Evolutionary conservation across 2,888 invertebrate genomes (phyloP), one percentile per base, ranked within the genome.

Genomic region (Orgyia antiqua): DNA sequence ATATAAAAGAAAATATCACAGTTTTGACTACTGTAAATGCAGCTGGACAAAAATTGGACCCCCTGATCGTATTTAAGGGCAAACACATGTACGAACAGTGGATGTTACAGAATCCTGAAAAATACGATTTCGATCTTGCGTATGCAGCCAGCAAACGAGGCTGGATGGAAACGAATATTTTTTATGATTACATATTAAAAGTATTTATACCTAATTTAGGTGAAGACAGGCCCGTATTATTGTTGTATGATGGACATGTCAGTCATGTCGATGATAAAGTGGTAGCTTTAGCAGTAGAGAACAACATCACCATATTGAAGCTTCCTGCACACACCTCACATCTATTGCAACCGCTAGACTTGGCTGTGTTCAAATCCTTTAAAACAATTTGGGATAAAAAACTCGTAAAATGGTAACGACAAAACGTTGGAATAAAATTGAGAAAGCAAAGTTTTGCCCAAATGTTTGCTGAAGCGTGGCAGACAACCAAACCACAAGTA

Each of bases 21-120:
- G 43, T 52, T 3, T 31, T 41, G 8, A 30, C 49, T n/a, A 31
- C 36, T 9, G 51, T 43, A 6, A 52, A 41, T 35, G 52, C 45
- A 1, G 29, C 20, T 7, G 49, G 45, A 3, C 13, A 29, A 15
- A 51, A 49, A 30, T 10, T 50, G 20, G 2, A 17, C 0, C 48
- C 53, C 24, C 36, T 54, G 13, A 45, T 51, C 4, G 33, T 54
- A n/a, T 50, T 28, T 13, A 43, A 47, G 29, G 45, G 38, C 11
- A 47, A 51, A 36, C 5, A 39, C 20, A 19, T 45, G 7, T 51
- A 35, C 18, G 36, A 51, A 10, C 30, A 13, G 10, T 24, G 24
- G 30, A 31, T 24, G 24, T 15, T 4, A 39, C 17, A 38, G 33
- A 33, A 38, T 39, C 20, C 13, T 5, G 4, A 3, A 15, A 4